Evolutionary conservation across 2,888 invertebrate genomes (phyloP), one percentile per base, ranked within the genome.

Genomic region (Mystacides longicornis): DNA sequence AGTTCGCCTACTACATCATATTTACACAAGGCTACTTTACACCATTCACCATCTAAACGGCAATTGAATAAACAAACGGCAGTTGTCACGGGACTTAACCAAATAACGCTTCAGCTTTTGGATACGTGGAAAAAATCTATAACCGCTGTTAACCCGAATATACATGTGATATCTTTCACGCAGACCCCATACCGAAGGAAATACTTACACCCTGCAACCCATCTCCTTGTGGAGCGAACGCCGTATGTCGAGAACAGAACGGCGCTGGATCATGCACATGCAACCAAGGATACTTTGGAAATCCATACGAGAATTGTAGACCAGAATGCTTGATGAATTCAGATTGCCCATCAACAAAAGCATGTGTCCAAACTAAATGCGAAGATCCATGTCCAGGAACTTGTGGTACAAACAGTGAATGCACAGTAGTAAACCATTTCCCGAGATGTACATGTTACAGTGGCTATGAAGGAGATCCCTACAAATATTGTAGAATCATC

Each of bases 251-350:
- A 68, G 84, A 85, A 65, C 82, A 83, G 70, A 83, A 83, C 63
- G 81, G 79, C 56, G 86, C 85, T 42, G 87, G 86, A 59, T 82
- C 87, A 46, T 89, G 89, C 66, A 79, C 81, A 62, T 87, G 87
- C 67, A 68, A 82, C 55, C 77, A 82, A 4, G 85, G 85, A 61
- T 85, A 85, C 69, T 80, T 83, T 63, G 89, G 90, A 63, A 86
- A 89, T 67, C 89, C 89, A 42, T 87, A 86, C 65, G 82, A 85
- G 72, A 81, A 81, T 56, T 87, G 87, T 66, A 78, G 82, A 67
- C 84, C 85, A 22, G 84, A 85, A 69, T 85, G 85, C 66, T 71
- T 81, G 63, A 72, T 81, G 46, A 82, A 84, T 68, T 77, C 81
- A 27, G 85, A 85, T 66, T 86, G 85, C 65, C 72, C 81, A n/a